phyloP scores from a whole-genome alignment of 1,140 invertebrate species.

The Micrasema longulum region DNA sequence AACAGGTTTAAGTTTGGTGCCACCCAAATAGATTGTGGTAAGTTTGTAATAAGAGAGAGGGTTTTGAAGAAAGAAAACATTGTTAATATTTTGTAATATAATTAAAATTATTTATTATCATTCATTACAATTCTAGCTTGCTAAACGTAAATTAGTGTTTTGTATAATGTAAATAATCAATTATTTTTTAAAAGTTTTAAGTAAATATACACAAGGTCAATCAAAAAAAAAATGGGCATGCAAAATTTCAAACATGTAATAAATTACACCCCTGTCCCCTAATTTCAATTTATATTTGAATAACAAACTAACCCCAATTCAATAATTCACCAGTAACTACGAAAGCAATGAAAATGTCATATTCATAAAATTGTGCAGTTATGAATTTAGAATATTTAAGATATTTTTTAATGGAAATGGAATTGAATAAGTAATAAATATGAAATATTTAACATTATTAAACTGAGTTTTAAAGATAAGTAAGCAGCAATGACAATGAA shows the following conservation, averaged over 20 bases:
- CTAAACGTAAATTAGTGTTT: slow-evolving; percentile 69
- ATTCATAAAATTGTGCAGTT: slow-evolving; percentile 52
- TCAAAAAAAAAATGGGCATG: slow-evolving; percentile 51
- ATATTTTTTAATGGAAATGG: slow-evolving; percentile 52
- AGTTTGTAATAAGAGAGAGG: neutral
- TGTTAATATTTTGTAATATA: slow-evolving; percentile 66
- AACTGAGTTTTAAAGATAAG: slow-evolving; percentile 48
- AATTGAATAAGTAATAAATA: slow-evolving; percentile 51
- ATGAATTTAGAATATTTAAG: slow-evolving; percentile 53
- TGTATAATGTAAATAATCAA: slow-evolving; percentile 71
- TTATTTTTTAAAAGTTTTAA: slow-evolving; percentile 64
- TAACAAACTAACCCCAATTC: slow-evolving; percentile 52
- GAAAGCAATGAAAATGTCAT: slow-evolving; percentile 44
- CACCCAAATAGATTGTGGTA: too few relatives aligned
- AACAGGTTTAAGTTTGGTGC: too few relatives aligned
- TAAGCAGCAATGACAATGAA: slow-evolving; percentile 46
- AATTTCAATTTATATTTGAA: slow-evolving; percentile 49
- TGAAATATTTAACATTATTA: slow-evolving; percentile 50
- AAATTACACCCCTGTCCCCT: slow-evolving; percentile 44
- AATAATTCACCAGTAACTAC: slow-evolving; percentile 51
- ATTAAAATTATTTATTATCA: slow-evolving; percentile 73
- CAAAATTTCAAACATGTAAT: slow-evolving; percentile 52
- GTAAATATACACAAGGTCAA: slow-evolving; percentile 61
- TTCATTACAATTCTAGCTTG: slow-evolving; percentile 71
- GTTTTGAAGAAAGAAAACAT: slow-evolving; percentile 51